Base-by-base conservation (phyloP, 53 echinoderm and acorn worm genomes). In the Echinometra lucunter region DNA sequence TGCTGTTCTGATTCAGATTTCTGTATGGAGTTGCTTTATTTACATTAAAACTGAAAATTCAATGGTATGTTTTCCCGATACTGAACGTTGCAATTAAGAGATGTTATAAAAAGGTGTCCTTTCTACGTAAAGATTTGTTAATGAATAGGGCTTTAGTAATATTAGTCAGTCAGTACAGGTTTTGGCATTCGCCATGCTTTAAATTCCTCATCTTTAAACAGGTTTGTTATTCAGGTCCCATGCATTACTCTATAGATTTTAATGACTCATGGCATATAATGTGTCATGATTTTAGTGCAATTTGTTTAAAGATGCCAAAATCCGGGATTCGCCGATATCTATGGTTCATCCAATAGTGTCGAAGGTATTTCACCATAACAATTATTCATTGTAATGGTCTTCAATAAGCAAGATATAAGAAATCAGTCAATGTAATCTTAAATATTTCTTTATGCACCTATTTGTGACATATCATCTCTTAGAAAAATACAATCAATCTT, bases 251-350 rank as follows among this genome's bases (percentile, higher is more conserved):
- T n/a, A n/a, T n/a, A n/a, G n/a, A n/a, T n/a, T n/a, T n/a, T n/a
- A n/a, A n/a, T n/a, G n/a, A n/a, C n/a, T n/a, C n/a, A n/a, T n/a
- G n/a, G n/a, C n/a, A n/a, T n/a, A n/a, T n/a, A 49, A 45, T 85
- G 49, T 53, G 49, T 49, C 45, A n/a, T 4, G 78, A 40, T 53
- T 81, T 81, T 85, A 85, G 85, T 85, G 85, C 85, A 85, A 85
- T 85, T 49, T 85, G 85, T 85, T 45, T n/a, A 85, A 27, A 1
- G 28, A 85, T 85, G 85, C 85, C 85, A 85, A 85, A 53, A 45
- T 27, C 15, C 49, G 49, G 49, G 49, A 85, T 85, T 5, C 47
- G 85, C 49, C 85, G 44, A 3, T 15, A 40, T 85, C 0, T n/a
- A n/a, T n/a, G n/a, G n/a, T n/a, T 42, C 3, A 85, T 49, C 5